Evolutionary conservation across 2,888 invertebrate genomes (phyloP).

Genomic region (Bimastos eiseni): DNA sequence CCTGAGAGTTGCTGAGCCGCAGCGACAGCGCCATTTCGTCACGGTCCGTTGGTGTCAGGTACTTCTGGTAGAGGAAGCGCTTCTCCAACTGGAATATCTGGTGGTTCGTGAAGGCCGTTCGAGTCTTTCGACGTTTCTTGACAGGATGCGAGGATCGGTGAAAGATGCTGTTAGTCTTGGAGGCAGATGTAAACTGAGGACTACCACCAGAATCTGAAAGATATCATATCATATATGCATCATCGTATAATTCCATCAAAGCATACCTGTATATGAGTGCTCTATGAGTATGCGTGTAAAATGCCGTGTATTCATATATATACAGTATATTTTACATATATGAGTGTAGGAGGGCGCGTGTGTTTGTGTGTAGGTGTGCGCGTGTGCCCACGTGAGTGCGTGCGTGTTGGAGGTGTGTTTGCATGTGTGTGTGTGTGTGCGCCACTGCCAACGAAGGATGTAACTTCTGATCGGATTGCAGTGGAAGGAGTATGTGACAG

Average conservation of each 20-base stretch:
- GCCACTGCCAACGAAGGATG: too few relatives aligned
- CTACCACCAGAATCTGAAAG: neutral
- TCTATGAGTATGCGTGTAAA: too few relatives aligned
- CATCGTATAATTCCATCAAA: slow-evolving; percentile 24
- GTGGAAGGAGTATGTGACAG: too few relatives aligned
- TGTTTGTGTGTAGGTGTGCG: too few relatives aligned
- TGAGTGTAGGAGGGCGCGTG: too few relatives aligned
- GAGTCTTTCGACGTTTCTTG: slow-evolving; percentile 82
- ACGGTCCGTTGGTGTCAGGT: slow-evolving; percentile 93
- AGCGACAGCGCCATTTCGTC: slow-evolving; percentile 95
- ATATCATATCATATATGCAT: neutral
- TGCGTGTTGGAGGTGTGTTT: too few relatives aligned
- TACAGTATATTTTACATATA: too few relatives aligned
- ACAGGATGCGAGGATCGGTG: slow-evolving; percentile 41
- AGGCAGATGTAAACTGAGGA: neutral
- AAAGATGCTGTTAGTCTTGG: neutral
- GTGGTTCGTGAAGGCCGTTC: slow-evolving; percentile 97
- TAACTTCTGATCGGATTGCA: too few relatives aligned
- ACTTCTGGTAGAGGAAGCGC: slow-evolving; percentile 95
- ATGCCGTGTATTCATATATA: too few relatives aligned
- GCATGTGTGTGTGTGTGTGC: too few relatives aligned
- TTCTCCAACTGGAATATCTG: slow-evolving; percentile 98
- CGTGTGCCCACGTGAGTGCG: too few relatives aligned
- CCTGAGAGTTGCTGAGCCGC: slow-evolving; percentile 91
- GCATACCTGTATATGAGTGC: neutral